Evolutionary conservation across 2,888 invertebrate species (phyloP), one percentile per base, ranked within the genome.

Genomic region (Coremacera marginata): DNA sequence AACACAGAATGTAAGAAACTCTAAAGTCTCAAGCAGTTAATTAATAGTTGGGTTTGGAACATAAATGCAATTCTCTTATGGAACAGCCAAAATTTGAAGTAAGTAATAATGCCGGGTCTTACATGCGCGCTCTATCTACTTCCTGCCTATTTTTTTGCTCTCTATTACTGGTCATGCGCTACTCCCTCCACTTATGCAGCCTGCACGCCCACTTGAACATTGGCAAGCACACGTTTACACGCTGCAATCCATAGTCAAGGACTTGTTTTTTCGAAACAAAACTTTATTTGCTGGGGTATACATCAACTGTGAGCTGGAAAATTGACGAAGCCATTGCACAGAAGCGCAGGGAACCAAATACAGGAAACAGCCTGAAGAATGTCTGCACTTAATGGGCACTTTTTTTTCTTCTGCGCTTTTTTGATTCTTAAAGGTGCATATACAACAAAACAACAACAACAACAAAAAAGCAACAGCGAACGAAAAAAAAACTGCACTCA

Each of bases 191-290:
- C 44, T 11, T 14, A 44, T 1, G 11, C 14, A 44, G 37, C 57
- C 52, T 34, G 52, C 37, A 57, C 71, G 37, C 60, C 60, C 71
- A 55, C 71, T 71, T 70, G 27, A 52, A 44, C 25, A 22, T 70
- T 52, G 8, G 27, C n/a, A 60, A 27, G 25, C 14, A 19, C 55
- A 44, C 44, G 57, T 25, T 22, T 25, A 22, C 57, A 22, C 19
- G 57, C 67, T 37, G 67, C 67, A 19, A 19, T 34, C 19, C 19
- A 19, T n/a, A 37, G 37, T 67, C 67, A 67, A 67, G 67, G 67
- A 44, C 67, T 67, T 37, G 14, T n/a, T 37, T 37, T 37, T n/a
- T 22, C 37, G 34, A 60, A 60, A 60, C 25, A 27, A 14, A 14
- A 22, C 44, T 34, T 34, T n/a, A 22, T 37, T 34, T 65, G 67